A percentile compares a stretch with the other conserved stretches of the same genome.
Conservation (phyloP, 1,140 invertebrate genomes). For the Drosophila ohnishii region DNA sequence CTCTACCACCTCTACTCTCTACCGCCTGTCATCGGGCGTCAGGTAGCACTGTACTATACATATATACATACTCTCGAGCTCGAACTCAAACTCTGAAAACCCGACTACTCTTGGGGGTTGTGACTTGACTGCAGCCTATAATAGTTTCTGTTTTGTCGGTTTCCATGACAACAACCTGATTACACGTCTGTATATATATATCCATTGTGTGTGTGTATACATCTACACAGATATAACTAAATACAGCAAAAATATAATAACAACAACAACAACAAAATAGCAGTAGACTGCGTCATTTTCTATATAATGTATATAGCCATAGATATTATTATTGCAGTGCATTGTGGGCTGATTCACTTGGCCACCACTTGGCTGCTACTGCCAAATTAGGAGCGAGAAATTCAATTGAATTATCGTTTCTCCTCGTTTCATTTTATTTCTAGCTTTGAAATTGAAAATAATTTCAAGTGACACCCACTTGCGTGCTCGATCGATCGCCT, state of each 20-base stretch:
- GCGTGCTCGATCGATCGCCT: constrained; percentile 19
- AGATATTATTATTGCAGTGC: constrained; percentile 54
- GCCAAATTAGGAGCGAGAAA: constrained; percentile 72
- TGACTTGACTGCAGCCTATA: constrained; percentile 33
- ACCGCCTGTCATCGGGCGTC: constrained; percentile 9
- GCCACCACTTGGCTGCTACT: constrained; percentile 33
- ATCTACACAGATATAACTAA: constrained; percentile 10
- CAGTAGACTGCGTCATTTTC: constrained; percentile 53
- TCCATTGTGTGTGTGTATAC: constrained; percentile 7
- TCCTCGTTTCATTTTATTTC: constrained; percentile 6
- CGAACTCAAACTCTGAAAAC: constrained; percentile 19
- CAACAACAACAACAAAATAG: constrained; percentile 14
- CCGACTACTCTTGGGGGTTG: constrained; percentile 33
- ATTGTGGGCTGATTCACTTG: constrained; percentile 69
- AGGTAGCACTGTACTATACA: constrained; percentile 46
- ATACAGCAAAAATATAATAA: not conserved
- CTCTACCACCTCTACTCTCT: not conserved
- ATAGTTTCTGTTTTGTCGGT: constrained; percentile 63
- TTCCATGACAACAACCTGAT: constrained; percentile 69
- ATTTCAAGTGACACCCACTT: constrained; percentile 54
- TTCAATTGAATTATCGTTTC: constrained; percentile 66
- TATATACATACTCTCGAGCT: constrained; percentile 1
- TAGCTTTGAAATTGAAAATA: constrained; percentile 63
- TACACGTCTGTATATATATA: constrained; percentile 40
- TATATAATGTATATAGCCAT: constrained; percentile 10